Evolutionary conservation across 2,797 vertebrate genomes (phyloP).

Genomic region (Protosalanx chinensis): DNA sequence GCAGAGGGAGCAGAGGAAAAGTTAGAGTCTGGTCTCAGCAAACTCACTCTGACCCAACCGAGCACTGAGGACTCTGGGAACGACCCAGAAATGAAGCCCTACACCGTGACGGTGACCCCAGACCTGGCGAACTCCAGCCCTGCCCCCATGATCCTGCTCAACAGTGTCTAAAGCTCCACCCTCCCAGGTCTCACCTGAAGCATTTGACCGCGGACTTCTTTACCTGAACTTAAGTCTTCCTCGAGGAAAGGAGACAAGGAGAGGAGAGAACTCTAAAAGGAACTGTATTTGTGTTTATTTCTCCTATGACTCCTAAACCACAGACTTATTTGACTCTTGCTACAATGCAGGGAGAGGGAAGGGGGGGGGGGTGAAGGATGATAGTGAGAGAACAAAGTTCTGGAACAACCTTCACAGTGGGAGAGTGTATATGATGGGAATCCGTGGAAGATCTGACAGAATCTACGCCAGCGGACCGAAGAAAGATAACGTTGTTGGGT

Average conservation of each 20-base stretch:
- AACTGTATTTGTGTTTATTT: background rate
- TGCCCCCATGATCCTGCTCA: slow-evolving; percentile 45
- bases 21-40: slow-evolving; percentile 59
- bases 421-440: background rate
- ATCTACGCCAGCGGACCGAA: slow-evolving; percentile 9
- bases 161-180: slow-evolving; percentile 52
- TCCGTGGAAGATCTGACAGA: background rate
- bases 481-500: slow-evolving; percentile 16
- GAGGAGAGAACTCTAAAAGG: background rate
- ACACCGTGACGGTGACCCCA: slow-evolving; percentile 64
- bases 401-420: background rate
- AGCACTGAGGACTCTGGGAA: slow-evolving; percentile 50
- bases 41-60: slow-evolving; percentile 59
- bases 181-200: background rate
- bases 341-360: background rate
- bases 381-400: background rate
- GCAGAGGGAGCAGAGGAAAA: slow-evolving; percentile 71
- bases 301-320: background rate
- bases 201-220: background rate
- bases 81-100: slow-evolving; percentile 43
- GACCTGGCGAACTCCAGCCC: slow-evolving; percentile 60
- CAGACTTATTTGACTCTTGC: background rate
- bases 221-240: background rate
- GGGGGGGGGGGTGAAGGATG: background rate
- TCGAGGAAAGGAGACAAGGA: background rate